Conservation (phyloP, 2,113 vertebrate genomes). For the Carassius gibelio region DNA sequence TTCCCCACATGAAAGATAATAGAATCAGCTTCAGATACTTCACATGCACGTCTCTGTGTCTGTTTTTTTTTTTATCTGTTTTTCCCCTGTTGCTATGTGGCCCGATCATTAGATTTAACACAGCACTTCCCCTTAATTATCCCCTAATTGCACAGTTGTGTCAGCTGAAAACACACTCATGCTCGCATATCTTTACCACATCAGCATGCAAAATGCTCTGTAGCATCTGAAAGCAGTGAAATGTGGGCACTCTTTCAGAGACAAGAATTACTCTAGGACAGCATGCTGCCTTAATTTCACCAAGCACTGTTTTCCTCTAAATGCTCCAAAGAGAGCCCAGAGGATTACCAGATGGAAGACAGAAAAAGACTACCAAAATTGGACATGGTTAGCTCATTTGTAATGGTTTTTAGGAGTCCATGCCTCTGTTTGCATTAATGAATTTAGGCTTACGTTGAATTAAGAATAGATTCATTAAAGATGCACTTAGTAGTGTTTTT, state of each 20-base stretch:
- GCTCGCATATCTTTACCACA: not conserved
- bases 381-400: conserved; percentile 16
- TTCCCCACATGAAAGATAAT: not conserved
- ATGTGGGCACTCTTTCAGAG: conserved; percentile 35
- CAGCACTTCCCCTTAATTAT: conserved; percentile 31
- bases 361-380: conserved; percentile 43
- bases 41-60: not conserved
- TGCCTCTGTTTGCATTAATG: not conserved
- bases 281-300: conserved; percentile 33
- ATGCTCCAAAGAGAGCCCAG: conserved; percentile 9
- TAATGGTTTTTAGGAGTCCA: not conserved
- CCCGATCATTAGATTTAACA: conserved; percentile 34
- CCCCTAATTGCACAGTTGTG: conserved; percentile 31
- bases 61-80: not conserved
- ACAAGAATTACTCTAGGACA: conserved; percentile 10
- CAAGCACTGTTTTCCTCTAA: conserved; percentile 23
- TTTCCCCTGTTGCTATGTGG: conserved; percentile 14
- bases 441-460: not conserved
- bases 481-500: not conserved
- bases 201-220: not conserved
- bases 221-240: conserved; percentile 52
- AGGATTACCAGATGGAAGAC: conserved; percentile 36
- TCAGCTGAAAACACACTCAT: conserved; percentile 35
- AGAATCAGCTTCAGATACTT: not conserved
- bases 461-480: not conserved